These are phyloP conservation scores for Prinia subflava DNA, from an alignment of 2,113 vertebrate species.

Conservation along the genomic window DNA sequence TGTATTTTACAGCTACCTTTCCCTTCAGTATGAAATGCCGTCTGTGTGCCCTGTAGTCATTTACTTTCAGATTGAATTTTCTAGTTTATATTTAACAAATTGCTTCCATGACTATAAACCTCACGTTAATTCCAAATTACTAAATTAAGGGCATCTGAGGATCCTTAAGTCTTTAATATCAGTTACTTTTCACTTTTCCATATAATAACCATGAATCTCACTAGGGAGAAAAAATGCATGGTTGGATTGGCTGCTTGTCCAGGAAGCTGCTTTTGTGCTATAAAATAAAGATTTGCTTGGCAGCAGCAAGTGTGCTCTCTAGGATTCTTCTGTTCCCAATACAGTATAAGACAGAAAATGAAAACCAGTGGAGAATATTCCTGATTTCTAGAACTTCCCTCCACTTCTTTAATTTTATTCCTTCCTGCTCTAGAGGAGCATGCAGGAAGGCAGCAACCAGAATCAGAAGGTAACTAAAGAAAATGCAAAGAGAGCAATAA, in stretches of 20 bases:
- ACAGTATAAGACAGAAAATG: not conserved
- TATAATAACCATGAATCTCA: not conserved
- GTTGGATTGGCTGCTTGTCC: conserved; percentile 22
- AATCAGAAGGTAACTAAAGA: not conserved
- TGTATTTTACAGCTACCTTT: not conserved
- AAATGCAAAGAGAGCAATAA: not conserved
- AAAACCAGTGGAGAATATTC: not conserved
- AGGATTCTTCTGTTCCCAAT: not conserved
- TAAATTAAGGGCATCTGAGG: not conserved
- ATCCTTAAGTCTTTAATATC: not conserved
- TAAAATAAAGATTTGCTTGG: conserved; percentile 52
- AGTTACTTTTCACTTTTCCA: conserved; percentile 28
- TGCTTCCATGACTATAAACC: not conserved
- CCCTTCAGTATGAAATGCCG: not conserved
- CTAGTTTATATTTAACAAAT: not conserved
- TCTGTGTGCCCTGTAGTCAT: not conserved
- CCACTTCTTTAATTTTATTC: not conserved
- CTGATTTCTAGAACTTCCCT: not conserved
- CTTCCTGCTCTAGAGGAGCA: not conserved
- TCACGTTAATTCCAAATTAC: not conserved
- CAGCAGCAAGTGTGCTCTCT: conserved; percentile 8
- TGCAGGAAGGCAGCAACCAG: not conserved
- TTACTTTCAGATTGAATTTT: not conserved
- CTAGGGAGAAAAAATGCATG: not conserved
- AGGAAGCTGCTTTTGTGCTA: conserved; percentile 48